Evolutionary conservation across 2,113 vertebrate species (phyloP), one percentile per base, ranked within the genome.

Genomic region (Naja naja): DNA sequence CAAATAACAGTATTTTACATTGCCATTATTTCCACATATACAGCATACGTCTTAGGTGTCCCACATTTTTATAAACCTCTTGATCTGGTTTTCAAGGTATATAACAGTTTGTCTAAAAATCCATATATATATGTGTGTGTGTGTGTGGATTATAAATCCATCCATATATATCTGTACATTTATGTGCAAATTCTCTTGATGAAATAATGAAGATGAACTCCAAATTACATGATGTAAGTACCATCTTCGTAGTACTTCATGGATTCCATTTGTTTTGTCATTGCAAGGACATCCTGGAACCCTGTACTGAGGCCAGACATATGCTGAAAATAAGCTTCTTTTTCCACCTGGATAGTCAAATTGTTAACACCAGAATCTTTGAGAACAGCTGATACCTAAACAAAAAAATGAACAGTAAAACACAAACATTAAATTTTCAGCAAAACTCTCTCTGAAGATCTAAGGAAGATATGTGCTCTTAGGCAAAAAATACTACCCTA

Each of bases 321-420:
- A 95, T 99, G 99, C 95, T 99, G 99, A 96, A 99, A 99, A 96
- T 99, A 99, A 1, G 99, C 98, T 92, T 99, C 99, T 96, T 99
- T 99, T 97, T 99, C 99, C 96, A 99, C 98, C 96, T 99, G 99
- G n/a, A 99, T 97, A 1, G 99, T 99, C 94, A 99, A 96, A 87
- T 99, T 99, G 92, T 99, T 99, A 92, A 99, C 98, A 0, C 99
- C 99, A 1, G 98, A 98, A 92, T 99, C 99, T 97, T 99, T 99
- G 95, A 99, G 96, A 95, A 99, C 96, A 9, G 98, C 97, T 58
- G 99, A 99, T 93, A 99, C 99, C 99, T 99, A 94, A 34, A 43
- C 1, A 91, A 2, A 86, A 92, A 55, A 89, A 49, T 20, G 34
- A 39, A 43, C 34, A 81, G 39, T 81, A 54, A 88, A 89, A 91